phyloP scores from a whole-genome alignment of 37 sponge, comb jelly and placozoan species.

The Cladorhizidae sp. region DNA sequence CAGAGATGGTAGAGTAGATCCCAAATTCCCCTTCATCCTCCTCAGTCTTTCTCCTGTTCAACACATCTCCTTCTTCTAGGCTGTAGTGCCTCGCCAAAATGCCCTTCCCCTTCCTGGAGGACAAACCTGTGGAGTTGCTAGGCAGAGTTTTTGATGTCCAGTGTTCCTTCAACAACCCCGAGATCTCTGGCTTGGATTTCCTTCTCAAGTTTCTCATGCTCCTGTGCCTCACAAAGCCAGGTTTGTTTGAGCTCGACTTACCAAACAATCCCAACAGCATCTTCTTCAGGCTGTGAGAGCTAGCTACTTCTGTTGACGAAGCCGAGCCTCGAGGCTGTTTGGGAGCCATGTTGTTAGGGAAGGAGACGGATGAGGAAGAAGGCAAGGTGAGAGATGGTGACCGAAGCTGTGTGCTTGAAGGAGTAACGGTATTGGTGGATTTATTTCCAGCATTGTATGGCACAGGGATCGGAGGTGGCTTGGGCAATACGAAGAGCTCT shows the following conservation, averaged over 20 bases:
- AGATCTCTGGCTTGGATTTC: neutral
- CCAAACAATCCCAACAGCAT: slow-evolving; percentile 3
- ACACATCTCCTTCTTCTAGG: neutral
- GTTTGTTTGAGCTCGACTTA: neutral
- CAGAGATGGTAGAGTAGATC: slow-evolving; percentile 19
- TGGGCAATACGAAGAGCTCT: neutral
- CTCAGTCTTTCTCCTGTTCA: neutral
- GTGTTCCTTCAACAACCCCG: neutral
- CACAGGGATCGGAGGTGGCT: slow-evolving; percentile 17
- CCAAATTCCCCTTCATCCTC: slow-evolving; percentile 2
- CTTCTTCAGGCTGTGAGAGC: slow-evolving; percentile 10
- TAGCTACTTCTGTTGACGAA: neutral
- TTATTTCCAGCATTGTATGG: neutral
- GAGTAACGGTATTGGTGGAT: neutral
- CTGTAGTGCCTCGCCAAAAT: no score
- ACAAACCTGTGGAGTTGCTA: neutral
- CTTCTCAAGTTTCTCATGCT: neutral
- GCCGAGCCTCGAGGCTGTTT: no score
- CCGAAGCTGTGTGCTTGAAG: neutral
- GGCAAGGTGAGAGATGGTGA: neutral
- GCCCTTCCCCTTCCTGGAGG: neutral
- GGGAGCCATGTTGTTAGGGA: neutral
- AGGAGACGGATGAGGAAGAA: neutral
- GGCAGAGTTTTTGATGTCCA: neutral
- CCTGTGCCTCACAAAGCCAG: neutral